These are phyloP conservation scores for Megaceryle alcyon DNA, from an alignment of 2,797 vertebrate species.

Conservation along the genomic window DNA sequence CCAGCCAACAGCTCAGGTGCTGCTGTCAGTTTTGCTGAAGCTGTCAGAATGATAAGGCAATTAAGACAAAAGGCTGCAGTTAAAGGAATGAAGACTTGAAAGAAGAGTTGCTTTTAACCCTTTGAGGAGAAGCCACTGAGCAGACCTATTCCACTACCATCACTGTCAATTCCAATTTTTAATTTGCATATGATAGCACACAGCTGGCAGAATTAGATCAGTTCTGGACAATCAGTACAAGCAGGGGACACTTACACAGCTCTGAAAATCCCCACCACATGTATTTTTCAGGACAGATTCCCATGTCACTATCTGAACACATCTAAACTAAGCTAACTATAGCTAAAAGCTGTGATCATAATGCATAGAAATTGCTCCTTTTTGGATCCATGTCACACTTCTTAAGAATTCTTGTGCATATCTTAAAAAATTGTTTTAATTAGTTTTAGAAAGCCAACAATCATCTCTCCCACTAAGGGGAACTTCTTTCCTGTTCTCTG, in stretches of 20 bases:
- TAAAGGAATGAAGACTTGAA: background rate
- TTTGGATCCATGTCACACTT: background rate
- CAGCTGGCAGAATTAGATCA: background rate
- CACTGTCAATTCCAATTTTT: background rate
- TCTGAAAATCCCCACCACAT: background rate
- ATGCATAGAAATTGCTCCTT: background rate
- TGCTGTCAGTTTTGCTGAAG: background rate
- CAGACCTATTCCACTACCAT: background rate
- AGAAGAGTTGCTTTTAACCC: background rate
- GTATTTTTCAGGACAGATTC: background rate
- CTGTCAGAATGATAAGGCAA: background rate
- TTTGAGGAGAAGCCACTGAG: background rate
- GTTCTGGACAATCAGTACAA: background rate
- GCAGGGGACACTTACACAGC: background rate
- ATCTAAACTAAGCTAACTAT: background rate
- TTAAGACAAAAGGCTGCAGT: background rate
- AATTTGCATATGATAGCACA: background rate
- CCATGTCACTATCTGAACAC: accelerated
- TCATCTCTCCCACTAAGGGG: background rate
- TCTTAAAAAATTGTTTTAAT: background rate
- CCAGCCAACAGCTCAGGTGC: background rate
- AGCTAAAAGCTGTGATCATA: too few relatives aligned
- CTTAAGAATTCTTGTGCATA: background rate
- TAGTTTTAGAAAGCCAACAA: background rate
- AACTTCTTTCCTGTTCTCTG: background rate